Evolutionary conservation across 92 coral and sea anemone genomes (phyloP).

Genomic region (Diadumene lineata): DNA sequence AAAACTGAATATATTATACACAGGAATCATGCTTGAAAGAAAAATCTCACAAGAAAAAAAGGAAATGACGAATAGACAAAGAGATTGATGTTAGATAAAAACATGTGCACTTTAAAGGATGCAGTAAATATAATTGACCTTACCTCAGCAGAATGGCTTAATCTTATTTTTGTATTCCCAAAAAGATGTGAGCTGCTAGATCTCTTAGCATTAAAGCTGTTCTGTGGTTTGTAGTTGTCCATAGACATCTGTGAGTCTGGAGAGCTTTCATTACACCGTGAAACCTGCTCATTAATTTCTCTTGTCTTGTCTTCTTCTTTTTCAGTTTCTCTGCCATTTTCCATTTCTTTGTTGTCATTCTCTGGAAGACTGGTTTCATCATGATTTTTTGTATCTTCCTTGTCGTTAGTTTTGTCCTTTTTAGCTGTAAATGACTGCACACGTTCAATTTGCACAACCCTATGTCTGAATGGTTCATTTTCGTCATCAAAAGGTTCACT

Average conservation of each 20-base stretch:
- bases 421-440: neutral
- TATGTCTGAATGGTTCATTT: conserved; percentile 35
- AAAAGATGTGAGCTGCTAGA: conserved; percentile 16
- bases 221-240: neutral
- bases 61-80: neutral
- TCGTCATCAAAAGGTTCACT: neutral
- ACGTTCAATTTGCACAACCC: conserved; percentile 28
- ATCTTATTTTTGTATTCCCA: conserved; percentile 11
- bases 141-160: conserved; percentile 37
- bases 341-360: neutral
- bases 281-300: neutral
- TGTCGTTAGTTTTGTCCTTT: neutral
- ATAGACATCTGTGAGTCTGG: conserved; percentile 18
- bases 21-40: too few relatives aligned
- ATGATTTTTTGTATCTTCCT: neutral
- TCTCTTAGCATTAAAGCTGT: neutral
- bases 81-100: neutral
- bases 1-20: too few relatives aligned
- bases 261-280: neutral
- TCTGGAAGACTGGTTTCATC: neutral
- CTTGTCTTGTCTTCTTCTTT: neutral
- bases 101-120: neutral
- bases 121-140: neutral
- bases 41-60: neutral
- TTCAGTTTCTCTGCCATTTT: neutral